A percentile compares a stretch with the other conserved stretches of the same genome.
These are phyloP conservation scores for Paramisgurnus dabryanus DNA, from an alignment of 2,113 vertebrate genomes.

Conservation along the genomic window DNA sequence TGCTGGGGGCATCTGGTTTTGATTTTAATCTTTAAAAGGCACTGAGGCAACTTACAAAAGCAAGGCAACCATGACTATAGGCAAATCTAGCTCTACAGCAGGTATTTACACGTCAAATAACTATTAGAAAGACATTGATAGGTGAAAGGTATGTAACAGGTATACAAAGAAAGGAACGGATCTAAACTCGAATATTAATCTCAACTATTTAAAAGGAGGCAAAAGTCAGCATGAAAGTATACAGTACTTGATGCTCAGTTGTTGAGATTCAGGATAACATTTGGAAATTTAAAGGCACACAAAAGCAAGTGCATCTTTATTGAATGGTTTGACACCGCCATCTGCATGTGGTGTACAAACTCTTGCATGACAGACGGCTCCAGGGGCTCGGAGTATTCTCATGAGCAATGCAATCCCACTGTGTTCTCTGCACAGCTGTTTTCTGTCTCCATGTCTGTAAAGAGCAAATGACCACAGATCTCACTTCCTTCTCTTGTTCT, in stretches of 20 bases:
- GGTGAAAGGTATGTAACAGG: too few relatives aligned
- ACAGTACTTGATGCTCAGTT: too few relatives aligned
- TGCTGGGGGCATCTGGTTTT: constrained; percentile 9
- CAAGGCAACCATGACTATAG: background rate
- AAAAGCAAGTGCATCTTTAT: constrained; percentile 21
- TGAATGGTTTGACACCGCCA: constrained; percentile 4
- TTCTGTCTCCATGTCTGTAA: constrained; percentile 38
- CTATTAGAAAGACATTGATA: background rate
- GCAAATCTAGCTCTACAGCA: background rate
- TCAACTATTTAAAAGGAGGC: too few relatives aligned
- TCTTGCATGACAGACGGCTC: constrained; percentile 27
- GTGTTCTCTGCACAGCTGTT: constrained; percentile 46
- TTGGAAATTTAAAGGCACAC: constrained; percentile 26
- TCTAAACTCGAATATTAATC: too few relatives aligned
- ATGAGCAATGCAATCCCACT: constrained; percentile 23
- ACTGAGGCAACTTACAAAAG: background rate
- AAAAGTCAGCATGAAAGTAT: too few relatives aligned
- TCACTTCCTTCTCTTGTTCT: constrained; percentile 37
- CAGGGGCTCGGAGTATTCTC: constrained; percentile 33
- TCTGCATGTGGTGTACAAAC: constrained; percentile 12
- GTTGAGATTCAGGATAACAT: background rate
- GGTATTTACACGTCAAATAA: background rate
- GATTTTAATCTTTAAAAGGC: background rate
- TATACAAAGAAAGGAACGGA: too few relatives aligned
- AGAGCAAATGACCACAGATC: background rate